Conservation (phyloP, 2,888 invertebrate species). For the Anarsia innoxiella region DNA sequence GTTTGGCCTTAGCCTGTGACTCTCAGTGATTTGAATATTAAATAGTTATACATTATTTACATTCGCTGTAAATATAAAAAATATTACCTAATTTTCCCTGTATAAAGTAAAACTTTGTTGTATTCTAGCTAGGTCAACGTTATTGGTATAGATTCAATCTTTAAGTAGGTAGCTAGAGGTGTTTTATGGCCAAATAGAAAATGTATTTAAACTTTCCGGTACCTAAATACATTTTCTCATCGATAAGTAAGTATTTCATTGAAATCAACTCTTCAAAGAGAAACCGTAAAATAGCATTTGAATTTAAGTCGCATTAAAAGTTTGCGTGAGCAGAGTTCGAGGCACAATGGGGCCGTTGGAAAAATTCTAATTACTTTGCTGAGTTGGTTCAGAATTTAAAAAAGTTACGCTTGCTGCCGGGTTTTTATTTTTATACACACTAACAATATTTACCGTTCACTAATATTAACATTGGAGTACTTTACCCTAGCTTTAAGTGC, state of each 20-base stretch:
- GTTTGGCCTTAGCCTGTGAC: slow-evolving; percentile 30
- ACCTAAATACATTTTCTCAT: slow-evolving; percentile 1
- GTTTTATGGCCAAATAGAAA: too few species aligned
- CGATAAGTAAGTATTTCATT: too few species aligned
- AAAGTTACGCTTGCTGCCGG: slow-evolving; percentile 49
- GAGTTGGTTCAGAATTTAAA: slow-evolving; percentile 59
- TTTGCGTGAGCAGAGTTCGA: slow-evolving; percentile 62
- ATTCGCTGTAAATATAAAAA: too few species aligned
- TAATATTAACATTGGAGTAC: neutral
- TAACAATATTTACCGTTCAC: slow-evolving; percentile 1
- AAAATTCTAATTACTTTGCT: slow-evolving; percentile 70
- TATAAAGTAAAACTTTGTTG: too few species aligned
- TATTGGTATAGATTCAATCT: neutral
- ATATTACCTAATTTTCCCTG: too few species aligned
- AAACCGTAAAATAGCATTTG: slow-evolving; percentile 66
- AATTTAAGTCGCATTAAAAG: slow-evolving; percentile 72
- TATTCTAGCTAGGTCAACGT: too few species aligned
- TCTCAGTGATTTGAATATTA: slow-evolving; percentile 34
- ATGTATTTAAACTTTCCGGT: too few species aligned
- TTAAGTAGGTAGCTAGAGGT: too few species aligned
- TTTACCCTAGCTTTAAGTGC: too few species aligned
- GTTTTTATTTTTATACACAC: slow-evolving; percentile 33
- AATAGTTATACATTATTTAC: too few species aligned
- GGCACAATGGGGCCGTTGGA: slow-evolving; percentile 66
- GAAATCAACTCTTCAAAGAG: slow-evolving; percentile 53